These are phyloP conservation scores for Umimayanthus chanpuru DNA, from an alignment of 92 coral and sea anemone genomes.

Conservation along the genomic window DNA sequence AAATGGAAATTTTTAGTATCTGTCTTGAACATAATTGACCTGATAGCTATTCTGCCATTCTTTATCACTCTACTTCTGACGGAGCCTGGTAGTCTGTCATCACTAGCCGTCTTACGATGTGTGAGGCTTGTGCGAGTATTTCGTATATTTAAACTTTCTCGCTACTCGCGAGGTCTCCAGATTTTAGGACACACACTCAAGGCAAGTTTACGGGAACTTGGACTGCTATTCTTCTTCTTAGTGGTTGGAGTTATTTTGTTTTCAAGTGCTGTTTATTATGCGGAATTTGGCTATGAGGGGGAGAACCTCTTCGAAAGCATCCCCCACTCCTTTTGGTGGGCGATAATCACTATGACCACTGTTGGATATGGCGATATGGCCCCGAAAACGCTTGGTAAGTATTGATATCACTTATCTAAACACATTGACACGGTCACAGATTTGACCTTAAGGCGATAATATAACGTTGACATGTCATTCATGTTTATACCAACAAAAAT, in stretches of 20 bases:
- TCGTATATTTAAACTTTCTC: slow-evolving; percentile 94
- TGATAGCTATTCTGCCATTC: slow-evolving; percentile 90
- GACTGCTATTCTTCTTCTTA: slow-evolving; percentile 88
- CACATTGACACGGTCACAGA: background rate
- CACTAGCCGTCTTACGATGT: slow-evolving; percentile 87
- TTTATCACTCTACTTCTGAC: slow-evolving; percentile 84
- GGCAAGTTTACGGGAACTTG: slow-evolving; percentile 95
- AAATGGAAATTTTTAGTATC: slow-evolving; percentile 92
- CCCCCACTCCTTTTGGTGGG: slow-evolving; percentile 99
- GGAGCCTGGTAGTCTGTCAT: slow-evolving; percentile 82
- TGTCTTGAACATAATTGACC: slow-evolving; percentile 85
- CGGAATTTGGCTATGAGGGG: slow-evolving; percentile 72
- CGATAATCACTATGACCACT: slow-evolving; percentile 97
- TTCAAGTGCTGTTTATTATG: slow-evolving; percentile 95
- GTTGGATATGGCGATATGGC: slow-evolving; percentile 97
- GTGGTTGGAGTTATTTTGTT: slow-evolving; percentile 94
- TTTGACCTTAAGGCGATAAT: background rate
- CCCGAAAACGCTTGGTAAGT: slow-evolving; percentile 92
- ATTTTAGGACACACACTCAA: slow-evolving; percentile 95
- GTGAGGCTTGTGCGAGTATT: slow-evolving; percentile 93
- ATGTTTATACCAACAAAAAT: background rate
- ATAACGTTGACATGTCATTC: background rate
- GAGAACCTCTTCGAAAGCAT: slow-evolving; percentile 77
- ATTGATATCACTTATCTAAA: background rate
- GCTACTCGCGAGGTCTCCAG: slow-evolving; percentile 96